Conservation (phyloP, 2,888 invertebrate genomes). For the Galerucella pusilla region DNA sequence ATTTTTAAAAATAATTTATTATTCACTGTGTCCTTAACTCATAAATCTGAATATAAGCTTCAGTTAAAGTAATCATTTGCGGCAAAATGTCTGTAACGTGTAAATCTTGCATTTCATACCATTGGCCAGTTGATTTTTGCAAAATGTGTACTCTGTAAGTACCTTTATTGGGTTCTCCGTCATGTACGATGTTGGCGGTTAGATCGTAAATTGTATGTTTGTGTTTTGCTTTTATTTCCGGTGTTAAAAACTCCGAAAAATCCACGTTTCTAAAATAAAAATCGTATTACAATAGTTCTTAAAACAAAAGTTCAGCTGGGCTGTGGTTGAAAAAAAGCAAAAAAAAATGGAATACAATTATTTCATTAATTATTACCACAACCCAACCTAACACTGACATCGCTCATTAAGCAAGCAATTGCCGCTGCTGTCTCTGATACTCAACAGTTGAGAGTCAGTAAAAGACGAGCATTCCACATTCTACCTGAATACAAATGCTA, state of each 20-base stretch:
- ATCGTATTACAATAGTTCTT: background rate
- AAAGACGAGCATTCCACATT: too few species aligned
- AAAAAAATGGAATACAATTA: conserved; percentile 12
- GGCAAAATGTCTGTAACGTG: conserved; percentile 98
- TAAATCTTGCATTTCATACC: conserved; percentile 92
- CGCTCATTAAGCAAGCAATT: too few species aligned
- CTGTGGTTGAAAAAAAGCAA: too few species aligned
- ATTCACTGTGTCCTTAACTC: conserved; percentile 63
- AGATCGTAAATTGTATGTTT: conserved; percentile 93
- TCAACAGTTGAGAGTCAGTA: too few species aligned
- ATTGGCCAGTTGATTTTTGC: conserved; percentile 86
- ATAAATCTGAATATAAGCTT: conserved; percentile 96
- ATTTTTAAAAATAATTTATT: conserved; percentile 18
- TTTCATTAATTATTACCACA: background rate
- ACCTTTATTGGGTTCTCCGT: conserved; percentile 95
- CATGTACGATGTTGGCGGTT: conserved; percentile 99
- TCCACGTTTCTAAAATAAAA: conserved; percentile 85
- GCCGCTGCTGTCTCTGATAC: too few species aligned
- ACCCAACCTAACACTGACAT: too few species aligned
- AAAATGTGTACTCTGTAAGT: conserved; percentile 94
- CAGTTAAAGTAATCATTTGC: conserved; percentile 99
- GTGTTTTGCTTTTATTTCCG: conserved; percentile 82
- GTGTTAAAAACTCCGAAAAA: conserved; percentile 93
- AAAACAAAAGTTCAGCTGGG: background rate
- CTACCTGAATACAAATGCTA: too few species aligned